These are phyloP conservation scores for Coracias cyanogaster DNA, from an alignment of 2,797 vertebrate species.

Conservation along the genomic window DNA sequence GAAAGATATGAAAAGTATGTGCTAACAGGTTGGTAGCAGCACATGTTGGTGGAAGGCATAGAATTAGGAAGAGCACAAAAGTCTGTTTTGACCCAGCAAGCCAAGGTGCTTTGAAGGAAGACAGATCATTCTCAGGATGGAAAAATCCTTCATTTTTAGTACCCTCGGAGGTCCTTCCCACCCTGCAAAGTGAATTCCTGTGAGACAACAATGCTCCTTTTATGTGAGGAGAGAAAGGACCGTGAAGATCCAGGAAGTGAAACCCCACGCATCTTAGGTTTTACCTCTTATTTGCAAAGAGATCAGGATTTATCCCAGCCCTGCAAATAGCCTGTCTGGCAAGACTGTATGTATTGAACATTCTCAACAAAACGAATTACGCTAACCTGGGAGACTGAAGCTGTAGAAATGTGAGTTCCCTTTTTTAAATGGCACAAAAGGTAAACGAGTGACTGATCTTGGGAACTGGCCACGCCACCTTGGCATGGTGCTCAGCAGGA, in stretches of 20 bases:
- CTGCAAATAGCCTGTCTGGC: not conserved
- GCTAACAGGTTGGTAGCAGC: not conserved
- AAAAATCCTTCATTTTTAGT: not conserved
- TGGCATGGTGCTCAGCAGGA: too few species aligned
- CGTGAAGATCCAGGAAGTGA: not conserved
- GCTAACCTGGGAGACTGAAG: not conserved
- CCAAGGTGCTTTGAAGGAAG: not conserved
- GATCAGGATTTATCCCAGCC: not conserved
- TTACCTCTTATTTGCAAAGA: not conserved
- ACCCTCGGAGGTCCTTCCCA: not conserved
- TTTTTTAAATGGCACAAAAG: not conserved
- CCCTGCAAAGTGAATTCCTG: not conserved
- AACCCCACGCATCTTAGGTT: not conserved
- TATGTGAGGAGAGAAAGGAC: not conserved
- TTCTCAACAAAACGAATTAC: not conserved
- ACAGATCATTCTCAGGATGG: not conserved
- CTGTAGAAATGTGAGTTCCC: not conserved
- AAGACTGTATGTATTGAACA: not conserved
- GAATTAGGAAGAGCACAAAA: not conserved
- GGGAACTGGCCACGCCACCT: not conserved
- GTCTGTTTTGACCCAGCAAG: not conserved
- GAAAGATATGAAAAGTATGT: not conserved
- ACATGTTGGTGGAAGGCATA: not conserved
- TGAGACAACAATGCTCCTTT: not conserved
- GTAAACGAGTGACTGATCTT: not conserved